phyloP scores from a whole-genome alignment of 2,888 invertebrate species.

The Chalcis sispes region DNA sequence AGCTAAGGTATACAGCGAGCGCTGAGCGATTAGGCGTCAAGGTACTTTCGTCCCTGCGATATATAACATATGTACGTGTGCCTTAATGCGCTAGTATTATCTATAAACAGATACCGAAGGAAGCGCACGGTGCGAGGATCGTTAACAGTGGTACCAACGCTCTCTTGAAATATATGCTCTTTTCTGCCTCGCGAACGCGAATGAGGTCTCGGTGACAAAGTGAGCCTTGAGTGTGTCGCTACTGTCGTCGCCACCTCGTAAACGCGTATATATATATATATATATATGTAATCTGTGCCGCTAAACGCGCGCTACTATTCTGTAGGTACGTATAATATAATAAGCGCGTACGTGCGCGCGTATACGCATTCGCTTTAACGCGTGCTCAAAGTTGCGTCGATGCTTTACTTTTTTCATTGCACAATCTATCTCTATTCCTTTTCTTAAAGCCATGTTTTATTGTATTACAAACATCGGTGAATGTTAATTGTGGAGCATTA shows the following conservation, averaged over 20 bases:
- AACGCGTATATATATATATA: too few species aligned
- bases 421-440: too few species aligned
- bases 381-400: background rate
- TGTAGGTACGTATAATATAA: background rate
- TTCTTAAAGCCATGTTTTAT: too few species aligned
- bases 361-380: constrained; percentile 31
- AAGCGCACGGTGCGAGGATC: background rate
- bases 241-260: constrained; percentile 60
- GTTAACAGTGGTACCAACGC: constrained; percentile 55
- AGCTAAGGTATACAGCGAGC: constrained; percentile 18
- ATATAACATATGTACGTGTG: background rate
- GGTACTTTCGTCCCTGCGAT: constrained; percentile 1
- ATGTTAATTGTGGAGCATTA: too few species aligned
- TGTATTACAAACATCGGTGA: too few species aligned
- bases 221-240: constrained; percentile 69
- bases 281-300: constrained; percentile 46
- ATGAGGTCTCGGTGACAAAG: constrained; percentile 70
- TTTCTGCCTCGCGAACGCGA: constrained; percentile 45
- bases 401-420: background rate
- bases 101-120: background rate
- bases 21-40: constrained; percentile 58
- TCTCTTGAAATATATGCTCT: constrained; percentile 21
- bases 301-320: constrained; percentile 5
- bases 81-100: constrained; percentile 24
- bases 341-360: constrained; percentile 30